These are phyloP conservation scores for Ylistrum balloti DNA, from an alignment of 1,140 invertebrate species.

Conservation along the genomic window DNA sequence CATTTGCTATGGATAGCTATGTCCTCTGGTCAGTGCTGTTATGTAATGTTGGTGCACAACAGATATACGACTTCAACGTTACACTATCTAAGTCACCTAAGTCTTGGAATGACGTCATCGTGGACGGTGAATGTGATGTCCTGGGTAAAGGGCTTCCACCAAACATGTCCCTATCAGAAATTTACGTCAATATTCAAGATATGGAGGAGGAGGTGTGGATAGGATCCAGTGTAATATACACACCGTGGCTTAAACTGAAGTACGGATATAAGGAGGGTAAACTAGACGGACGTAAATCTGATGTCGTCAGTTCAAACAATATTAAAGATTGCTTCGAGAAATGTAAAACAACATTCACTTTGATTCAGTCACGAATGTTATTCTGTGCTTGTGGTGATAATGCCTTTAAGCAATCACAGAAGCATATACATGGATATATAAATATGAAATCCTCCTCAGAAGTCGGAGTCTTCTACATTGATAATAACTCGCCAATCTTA, in stretches of 20 bases:
- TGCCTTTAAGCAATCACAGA: too few species aligned
- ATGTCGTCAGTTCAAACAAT: too few species aligned
- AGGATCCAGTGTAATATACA: background rate
- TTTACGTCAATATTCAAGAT: background rate
- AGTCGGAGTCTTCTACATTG: too few species aligned
- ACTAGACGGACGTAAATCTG: too few species aligned
- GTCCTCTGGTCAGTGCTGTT: background rate
- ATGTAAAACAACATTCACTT: too few species aligned
- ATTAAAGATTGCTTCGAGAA: too few species aligned
- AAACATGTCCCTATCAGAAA: background rate
- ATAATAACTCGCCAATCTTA: too few species aligned
- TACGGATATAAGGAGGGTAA: too few species aligned
- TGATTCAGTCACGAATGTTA: too few species aligned
- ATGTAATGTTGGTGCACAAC: background rate
- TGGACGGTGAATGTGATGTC: background rate
- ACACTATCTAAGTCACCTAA: background rate
- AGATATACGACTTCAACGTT: background rate
- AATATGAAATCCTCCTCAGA: too few species aligned
- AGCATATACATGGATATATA: too few species aligned
- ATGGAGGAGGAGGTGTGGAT: background rate
- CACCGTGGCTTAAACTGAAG: background rate
- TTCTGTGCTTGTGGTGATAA: too few species aligned
- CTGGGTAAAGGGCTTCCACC: background rate
- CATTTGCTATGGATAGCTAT: background rate
- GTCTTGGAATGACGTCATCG: background rate